Base-by-base conservation (phyloP, 64 coral and sea anemone genomes). In the Stichodactyla mertensii region DNA sequence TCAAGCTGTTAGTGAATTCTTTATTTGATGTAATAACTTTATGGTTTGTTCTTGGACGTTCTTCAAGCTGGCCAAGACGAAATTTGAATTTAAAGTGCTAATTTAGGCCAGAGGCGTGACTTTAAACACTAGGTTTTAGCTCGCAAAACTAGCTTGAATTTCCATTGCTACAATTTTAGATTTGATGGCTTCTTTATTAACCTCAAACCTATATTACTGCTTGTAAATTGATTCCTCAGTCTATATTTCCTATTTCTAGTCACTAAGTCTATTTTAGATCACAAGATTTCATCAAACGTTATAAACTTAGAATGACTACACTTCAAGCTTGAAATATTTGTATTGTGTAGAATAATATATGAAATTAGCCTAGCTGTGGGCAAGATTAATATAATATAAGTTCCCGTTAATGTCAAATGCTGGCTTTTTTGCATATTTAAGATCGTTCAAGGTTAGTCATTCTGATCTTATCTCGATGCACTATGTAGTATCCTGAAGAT, bases 371-470 rank as follows among this genome's bases (percentile, higher is more conserved):
- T 45, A 0, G 36, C 19, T n/a, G 18, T n/a, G 12, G 62, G 62
- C 62, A n/a, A 16, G 59, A 66, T 66, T n/a, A 66, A 66, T 66
- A 66, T 66, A 66, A 66, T 66, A 66, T 66, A 66, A 66, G 62
- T 5, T 66, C 20, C 36, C 62, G 62, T 66, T n/a, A 66, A 66
- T n/a, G 13, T 66, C 19, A 66, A 62, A 66, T 66, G 62, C 62
- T 66, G 20, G 18, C 36, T 45, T 66, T 66, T 66, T 66, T 66
- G 62, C 19, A 66, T 66, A 66, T 66, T n/a, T 66, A n/a, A 66
- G 22, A 66, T 20, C 19, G 19, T 66, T 66, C 9, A 13, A 5
- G 14, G 13, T 66, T n/a, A 66, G 20, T 66, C 20, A 23, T 66
- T 66, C 62, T 66, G 62, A 66, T 66, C 62, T 66, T 66, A 66